A percentile compares a stretch with the other conserved stretches of the same genome.
These are phyloP conservation scores for Solenopsis invicta DNA, from an alignment of 1,140 invertebrate genomes.

Conservation along the genomic window DNA sequence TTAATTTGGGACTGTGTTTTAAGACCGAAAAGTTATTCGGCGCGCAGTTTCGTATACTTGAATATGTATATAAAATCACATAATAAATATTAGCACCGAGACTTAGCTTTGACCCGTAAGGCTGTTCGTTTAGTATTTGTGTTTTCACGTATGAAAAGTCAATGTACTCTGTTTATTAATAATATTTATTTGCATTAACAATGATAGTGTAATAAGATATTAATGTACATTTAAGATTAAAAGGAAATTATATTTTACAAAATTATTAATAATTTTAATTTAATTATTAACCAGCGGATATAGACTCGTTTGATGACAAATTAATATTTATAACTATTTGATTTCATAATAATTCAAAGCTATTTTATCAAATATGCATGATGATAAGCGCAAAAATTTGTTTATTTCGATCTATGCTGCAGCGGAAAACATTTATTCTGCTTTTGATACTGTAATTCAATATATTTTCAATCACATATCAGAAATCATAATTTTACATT, in stretches of 20 bases:
- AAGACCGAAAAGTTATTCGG: too few relatives aligned
- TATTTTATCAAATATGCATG: constrained; percentile 5
- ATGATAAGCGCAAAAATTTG: neutral
- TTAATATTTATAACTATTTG: constrained; percentile 31
- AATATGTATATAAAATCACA: too few relatives aligned
- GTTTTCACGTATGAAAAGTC: too few relatives aligned
- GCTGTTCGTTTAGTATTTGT: neutral
- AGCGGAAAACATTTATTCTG: neutral
- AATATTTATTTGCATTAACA: constrained; percentile 35
- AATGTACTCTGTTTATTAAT: neutral
- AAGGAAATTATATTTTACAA: constrained; percentile 52
- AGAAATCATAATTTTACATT: neutral
- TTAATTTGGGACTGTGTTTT: too few relatives aligned
- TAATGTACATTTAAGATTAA: constrained; percentile 49
- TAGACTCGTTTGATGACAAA: neutral
- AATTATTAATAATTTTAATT: constrained; percentile 34
- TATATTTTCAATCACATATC: constrained; percentile 2
- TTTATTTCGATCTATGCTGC: neutral
- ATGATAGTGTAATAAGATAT: constrained; percentile 14
- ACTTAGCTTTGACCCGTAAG: too few relatives aligned
- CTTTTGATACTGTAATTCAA: neutral
- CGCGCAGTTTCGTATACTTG: too few relatives aligned
- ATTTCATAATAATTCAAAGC: constrained; percentile 32
- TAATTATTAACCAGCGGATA: neutral
- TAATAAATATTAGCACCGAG: too few relatives aligned